phyloP scores from a whole-genome alignment of 2,888 invertebrate species.

The Didymodactylos carnosus region DNA sequence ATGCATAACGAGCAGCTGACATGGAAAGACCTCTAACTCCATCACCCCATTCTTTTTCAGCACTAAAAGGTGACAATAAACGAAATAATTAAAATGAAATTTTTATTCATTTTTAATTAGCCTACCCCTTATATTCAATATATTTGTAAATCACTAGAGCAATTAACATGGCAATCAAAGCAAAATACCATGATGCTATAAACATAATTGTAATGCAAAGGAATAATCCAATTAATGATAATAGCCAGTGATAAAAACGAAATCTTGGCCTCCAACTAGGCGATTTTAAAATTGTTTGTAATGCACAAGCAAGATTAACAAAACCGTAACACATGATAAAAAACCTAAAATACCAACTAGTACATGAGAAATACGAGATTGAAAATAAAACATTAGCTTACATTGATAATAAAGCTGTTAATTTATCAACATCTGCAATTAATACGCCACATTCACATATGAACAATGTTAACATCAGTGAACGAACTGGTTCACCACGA shows the following conservation, averaged over 20 bases:
- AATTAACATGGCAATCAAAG: slow-evolving; percentile 31
- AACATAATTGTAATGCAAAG: slow-evolving; percentile 34
- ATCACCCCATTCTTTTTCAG: slow-evolving; percentile 95
- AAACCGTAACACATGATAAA: slow-evolving; percentile 99
- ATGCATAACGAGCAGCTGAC: slow-evolving; percentile 81
- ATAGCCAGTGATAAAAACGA: slow-evolving; percentile 81
- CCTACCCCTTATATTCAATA: slow-evolving; percentile 32
- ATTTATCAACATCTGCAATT: slow-evolving; percentile 78
- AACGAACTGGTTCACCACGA: slow-evolving; percentile 82
- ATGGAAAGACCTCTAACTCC: slow-evolving; percentile 88
- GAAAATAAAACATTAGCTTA: background rate
- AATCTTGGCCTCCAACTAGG: slow-evolving; percentile 98
- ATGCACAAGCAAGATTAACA: slow-evolving; percentile 93
- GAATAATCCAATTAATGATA: slow-evolving; percentile 29
- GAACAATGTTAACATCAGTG: slow-evolving; percentile 50
- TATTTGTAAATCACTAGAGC: slow-evolving; percentile 34
- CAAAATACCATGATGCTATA: slow-evolving; percentile 35
- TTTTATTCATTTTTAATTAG: background rate
- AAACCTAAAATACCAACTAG: slow-evolving; percentile 46
- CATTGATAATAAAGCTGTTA: slow-evolving; percentile 44
- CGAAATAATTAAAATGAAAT: background rate
- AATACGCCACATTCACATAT: slow-evolving; percentile 49
- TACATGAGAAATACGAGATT: background rate
- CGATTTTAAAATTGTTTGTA: slow-evolving; percentile 71
- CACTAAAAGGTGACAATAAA: slow-evolving; percentile 29